Percentiles rank a stretch among this genome's conserved stretches.
Conservation (phyloP, 2,113 vertebrate species). For the Oreocharis arfaki region DNA sequence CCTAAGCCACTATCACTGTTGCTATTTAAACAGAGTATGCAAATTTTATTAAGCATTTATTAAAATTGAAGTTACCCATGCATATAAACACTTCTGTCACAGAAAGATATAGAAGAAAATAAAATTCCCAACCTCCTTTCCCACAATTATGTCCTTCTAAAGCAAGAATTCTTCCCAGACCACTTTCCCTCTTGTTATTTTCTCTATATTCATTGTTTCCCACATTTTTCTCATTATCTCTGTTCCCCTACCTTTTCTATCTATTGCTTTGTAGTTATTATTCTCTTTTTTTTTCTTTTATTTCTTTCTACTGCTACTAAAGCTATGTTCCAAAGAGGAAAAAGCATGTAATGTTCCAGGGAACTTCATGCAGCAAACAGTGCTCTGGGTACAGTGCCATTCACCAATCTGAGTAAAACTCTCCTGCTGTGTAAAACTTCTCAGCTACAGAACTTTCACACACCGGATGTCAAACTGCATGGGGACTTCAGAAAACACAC, state of each 20-base stretch:
- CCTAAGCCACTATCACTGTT: neutral
- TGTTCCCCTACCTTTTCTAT: neutral
- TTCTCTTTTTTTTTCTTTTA: neutral
- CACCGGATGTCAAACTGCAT: neutral
- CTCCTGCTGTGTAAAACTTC: accelerated
- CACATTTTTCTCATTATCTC: neutral
- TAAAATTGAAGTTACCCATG: neutral
- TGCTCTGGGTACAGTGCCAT: neutral
- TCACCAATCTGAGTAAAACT: neutral
- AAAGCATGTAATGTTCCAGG: neutral
- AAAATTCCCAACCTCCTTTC: neutral
- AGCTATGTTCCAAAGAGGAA: neutral
- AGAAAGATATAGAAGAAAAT: neutral
- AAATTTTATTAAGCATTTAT: neutral
- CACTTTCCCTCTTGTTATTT: neutral
- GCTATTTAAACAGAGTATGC: neutral
- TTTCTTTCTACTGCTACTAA: neutral
- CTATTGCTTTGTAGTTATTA: neutral
- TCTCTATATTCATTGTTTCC: neutral
- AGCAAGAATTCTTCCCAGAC: neutral
- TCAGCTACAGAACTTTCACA: neutral
- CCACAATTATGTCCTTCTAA: neutral
- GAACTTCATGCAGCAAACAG: neutral
- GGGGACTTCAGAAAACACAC: neutral
- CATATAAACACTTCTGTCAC: neutral